Conservation (phyloP, 2,888 invertebrate species). For the Cantharis rufa region DNA sequence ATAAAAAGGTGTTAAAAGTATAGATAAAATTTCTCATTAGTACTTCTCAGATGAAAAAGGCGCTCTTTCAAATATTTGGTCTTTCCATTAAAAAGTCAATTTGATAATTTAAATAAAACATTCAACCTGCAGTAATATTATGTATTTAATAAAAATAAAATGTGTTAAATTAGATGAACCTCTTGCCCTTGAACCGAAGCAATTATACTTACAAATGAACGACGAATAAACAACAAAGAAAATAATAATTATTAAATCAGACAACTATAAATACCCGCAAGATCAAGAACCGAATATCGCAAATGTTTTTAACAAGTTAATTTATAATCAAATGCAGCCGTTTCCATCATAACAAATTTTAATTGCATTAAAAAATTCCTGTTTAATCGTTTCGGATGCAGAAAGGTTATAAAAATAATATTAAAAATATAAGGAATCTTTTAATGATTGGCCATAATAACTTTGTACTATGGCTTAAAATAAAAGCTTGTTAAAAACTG, state of each 20-base stretch:
- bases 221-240: constrained; percentile 1
- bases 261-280: neutral
- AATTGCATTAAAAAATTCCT: neutral
- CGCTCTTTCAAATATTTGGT: neutral
- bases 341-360: neutral
- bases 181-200: neutral
- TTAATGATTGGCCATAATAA: neutral
- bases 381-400: neutral
- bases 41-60: neutral
- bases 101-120: neutral
- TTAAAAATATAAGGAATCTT: neutral
- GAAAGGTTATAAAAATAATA: neutral
- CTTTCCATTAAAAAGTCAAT: neutral
- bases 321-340: constrained; percentile 1
- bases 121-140: neutral
- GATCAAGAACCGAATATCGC: constrained; percentile 1
- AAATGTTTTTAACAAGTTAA: neutral
- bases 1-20: neutral
- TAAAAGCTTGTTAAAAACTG: neutral
- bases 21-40: neutral
- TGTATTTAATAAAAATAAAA: neutral
- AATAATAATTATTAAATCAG: constrained; percentile 1
- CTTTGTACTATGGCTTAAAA: neutral
- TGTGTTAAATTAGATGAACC: neutral
- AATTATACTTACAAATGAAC: constrained; percentile 3